Base-by-base conservation (phyloP, 2,113 vertebrate species). In the Cephalopholis sonnerati region DNA sequence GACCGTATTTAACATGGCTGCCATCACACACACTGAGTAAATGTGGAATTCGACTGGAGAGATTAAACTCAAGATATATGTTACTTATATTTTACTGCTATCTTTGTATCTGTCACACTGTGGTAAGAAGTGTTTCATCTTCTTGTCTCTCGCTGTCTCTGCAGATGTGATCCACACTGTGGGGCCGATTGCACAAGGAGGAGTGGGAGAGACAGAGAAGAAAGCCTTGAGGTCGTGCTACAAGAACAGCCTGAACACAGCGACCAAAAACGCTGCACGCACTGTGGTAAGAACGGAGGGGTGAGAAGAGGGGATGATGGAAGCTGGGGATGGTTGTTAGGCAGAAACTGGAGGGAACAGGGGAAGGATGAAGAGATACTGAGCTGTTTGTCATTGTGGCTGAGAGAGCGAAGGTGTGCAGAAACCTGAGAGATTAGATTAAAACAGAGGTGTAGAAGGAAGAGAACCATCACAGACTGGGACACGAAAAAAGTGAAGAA, bases 121-220 rank as follows among this genome's bases (percentile, higher is more conserved):
- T 44, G 29, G 62, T 44, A 50, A 55, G 4, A 75, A 51, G 13
- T 39, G 3, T 48, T 74, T 50, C 22, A 41, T 80, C 29, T 71
- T 65, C 61, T 65, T 58, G 7, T 77, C 61, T 73, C 62, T 72
- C 24, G 55, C 71, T 70, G 46, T 68, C 53, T 82, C 24, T 78
- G 63, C 93, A 98, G 97, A 96, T 66, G 96, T 98, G 86, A 96
- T 98, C 90, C 97, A 98, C 92, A 97, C 97, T 0, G 97, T 98
- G 92, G 97, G 97, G 27, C 97, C 97, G 22, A 95, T 98, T 11
- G 95, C 70, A 41, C 91, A 92, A 87, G 95, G 63, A 85, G 92
- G 81, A 77, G 95, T 89, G 24, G 93, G 89, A 53, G 93, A 92
- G 82, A 92, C 50, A 79, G 92, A 89, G 87, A 91, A 72, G 89